phyloP scores from a whole-genome alignment of 1,140 invertebrate genomes.

The Dinoponera quadriceps region DNA sequence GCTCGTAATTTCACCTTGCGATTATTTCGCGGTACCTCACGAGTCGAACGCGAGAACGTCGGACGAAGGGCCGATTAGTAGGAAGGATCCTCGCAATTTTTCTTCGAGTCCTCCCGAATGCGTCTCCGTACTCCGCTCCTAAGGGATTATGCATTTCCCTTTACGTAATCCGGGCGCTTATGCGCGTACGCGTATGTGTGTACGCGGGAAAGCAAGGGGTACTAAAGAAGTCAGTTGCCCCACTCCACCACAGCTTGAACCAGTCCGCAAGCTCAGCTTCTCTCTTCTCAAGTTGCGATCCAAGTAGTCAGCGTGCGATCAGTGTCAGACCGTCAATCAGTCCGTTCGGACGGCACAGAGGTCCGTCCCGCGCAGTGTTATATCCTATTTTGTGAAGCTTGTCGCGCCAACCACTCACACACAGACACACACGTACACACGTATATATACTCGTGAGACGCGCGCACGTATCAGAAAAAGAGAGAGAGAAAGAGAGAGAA shows the following conservation, averaged over 20 bases:
- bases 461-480: neutral
- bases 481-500: neutral
- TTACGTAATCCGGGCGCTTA: neutral
- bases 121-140: no score
- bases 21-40: no score
- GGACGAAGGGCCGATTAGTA: no score
- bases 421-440: no score
- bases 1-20: no score
- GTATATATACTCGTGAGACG: no score
- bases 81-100: no score
- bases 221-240: slow-evolving; percentile 20
- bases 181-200: neutral
- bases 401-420: slow-evolving; percentile 17
- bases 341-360: slow-evolving; percentile 8
- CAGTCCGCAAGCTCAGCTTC: slow-evolving; percentile 14
- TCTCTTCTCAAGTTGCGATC: slow-evolving; percentile 16
- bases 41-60: no score
- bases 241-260: slow-evolving; percentile 10
- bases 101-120: no score
- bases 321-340: slow-evolving; percentile 54
- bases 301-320: slow-evolving; percentile 15
- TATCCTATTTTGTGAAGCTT: slow-evolving; percentile 38
- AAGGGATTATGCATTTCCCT: neutral
- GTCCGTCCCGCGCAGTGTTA: slow-evolving; percentile 27
- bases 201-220: neutral